These are phyloP conservation scores for Rhynchonycteris naso DNA, from an alignment of 2,797 vertebrate species.

Conservation along the genomic window DNA sequence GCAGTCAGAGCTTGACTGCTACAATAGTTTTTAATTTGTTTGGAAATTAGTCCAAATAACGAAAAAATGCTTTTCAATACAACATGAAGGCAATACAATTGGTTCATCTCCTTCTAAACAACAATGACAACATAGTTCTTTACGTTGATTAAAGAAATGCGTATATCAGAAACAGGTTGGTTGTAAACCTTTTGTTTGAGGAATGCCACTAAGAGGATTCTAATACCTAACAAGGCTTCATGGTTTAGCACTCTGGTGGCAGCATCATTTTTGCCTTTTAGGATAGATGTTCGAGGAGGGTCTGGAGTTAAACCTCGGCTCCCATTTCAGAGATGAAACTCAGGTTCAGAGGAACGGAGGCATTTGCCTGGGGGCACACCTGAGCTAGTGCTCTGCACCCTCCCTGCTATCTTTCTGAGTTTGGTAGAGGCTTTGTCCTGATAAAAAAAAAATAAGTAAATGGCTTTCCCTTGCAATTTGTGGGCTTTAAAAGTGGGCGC, in stretches of 20 bases:
- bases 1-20: slow-evolving; percentile 87
- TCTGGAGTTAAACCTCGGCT: background rate
- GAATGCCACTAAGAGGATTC: background rate
- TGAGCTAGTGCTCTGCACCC: background rate
- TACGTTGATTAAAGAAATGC: slow-evolving; percentile 36
- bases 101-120: slow-evolving; percentile 54
- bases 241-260: background rate
- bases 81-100: slow-evolving; percentile 77
- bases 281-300: background rate
- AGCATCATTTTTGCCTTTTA: slow-evolving; percentile 7
- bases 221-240: slow-evolving; percentile 15
- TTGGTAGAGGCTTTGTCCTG: background rate
- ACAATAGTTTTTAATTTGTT: slow-evolving; percentile 88
- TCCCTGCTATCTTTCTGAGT: background rate
- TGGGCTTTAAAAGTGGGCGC: background rate
- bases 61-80: slow-evolving; percentile 85
- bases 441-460: background rate
- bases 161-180: slow-evolving; percentile 48
- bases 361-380: background rate
- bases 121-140: slow-evolving; percentile 52
- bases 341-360: background rate
- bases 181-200: slow-evolving; percentile 50
- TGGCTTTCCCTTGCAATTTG: background rate
- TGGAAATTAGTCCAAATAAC: slow-evolving; percentile 88
- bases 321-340: background rate